phyloP scores from a whole-genome alignment of 2,113 vertebrate species.

The Oreocharis arfaki region DNA sequence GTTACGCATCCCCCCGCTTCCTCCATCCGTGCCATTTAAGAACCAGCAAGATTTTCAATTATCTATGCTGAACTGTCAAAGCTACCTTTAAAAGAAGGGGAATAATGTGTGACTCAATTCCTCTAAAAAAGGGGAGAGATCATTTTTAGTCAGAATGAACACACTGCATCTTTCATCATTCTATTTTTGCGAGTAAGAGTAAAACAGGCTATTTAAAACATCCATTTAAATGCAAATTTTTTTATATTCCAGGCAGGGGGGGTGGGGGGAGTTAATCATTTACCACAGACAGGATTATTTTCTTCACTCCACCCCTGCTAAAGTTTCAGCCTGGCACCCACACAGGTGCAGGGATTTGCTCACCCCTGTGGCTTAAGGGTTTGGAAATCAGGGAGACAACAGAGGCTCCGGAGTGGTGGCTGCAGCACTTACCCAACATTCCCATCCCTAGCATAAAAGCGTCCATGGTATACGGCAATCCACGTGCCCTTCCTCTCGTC shows the following conservation, averaged over 20 bases:
- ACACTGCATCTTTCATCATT: constrained; percentile 76
- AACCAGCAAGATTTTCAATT: constrained; percentile 77
- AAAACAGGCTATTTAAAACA: constrained; percentile 81
- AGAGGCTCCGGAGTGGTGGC: background rate
- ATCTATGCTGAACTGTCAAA: constrained; percentile 74
- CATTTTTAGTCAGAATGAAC: constrained; percentile 79
- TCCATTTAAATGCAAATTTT: constrained; percentile 83
- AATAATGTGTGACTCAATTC: constrained; percentile 79
- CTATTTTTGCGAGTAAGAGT: constrained; percentile 74
- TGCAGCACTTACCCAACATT: constrained; percentile 91
- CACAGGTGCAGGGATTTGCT: background rate
- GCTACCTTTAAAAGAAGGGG: constrained; percentile 78
- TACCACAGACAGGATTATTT: constrained; percentile 68
- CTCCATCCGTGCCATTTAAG: constrained; percentile 67
- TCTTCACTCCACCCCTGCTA: constrained; percentile 31
- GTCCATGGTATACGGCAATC: constrained; percentile 96
- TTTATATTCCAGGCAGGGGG: constrained; percentile 63
- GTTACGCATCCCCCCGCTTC: constrained; percentile 42
- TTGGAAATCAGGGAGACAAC: background rate
- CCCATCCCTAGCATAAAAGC: constrained; percentile 98
- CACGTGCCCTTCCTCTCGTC: constrained; percentile 90
- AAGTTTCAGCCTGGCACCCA: background rate
- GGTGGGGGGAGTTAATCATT: constrained; percentile 64
- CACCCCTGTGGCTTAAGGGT: background rate
- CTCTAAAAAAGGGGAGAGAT: constrained; percentile 75